Conservation (phyloP, 2,888 invertebrate genomes). For the Branchellion lobata region DNA sequence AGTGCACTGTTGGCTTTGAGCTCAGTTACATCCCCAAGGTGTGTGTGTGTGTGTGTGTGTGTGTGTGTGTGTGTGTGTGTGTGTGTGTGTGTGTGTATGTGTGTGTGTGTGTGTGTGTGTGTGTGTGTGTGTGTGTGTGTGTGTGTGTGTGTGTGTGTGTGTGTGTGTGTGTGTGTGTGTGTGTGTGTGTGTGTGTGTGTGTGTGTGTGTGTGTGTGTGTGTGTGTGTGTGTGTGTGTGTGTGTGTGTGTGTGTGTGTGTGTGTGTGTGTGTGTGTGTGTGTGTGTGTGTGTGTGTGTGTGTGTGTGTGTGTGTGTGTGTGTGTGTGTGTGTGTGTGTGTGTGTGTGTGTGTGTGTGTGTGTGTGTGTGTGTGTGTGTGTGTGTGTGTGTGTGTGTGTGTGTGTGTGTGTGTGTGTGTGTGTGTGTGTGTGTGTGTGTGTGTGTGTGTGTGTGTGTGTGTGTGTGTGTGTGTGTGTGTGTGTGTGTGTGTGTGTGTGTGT, state of each 20-base stretch:
- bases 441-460: not conserved
- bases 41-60: not conserved
- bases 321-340: not conserved
- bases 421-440: not conserved
- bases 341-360: not conserved
- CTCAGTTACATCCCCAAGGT: slow-evolving; percentile 92
- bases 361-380: not conserved
- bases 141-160: too few relatives aligned
- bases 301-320: not conserved
- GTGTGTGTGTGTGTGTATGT: not conserved
- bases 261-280: slow-evolving; percentile 12
- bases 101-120: slow-evolving; percentile 2
- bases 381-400: not conserved
- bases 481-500: not conserved
- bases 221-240: not conserved
- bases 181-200: too few relatives aligned
- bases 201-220: too few relatives aligned
- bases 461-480: not conserved
- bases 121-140: slow-evolving; percentile 1
- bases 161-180: too few relatives aligned
- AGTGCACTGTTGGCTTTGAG: slow-evolving; percentile 89
- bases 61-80: not conserved
- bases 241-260: not conserved
- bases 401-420: not conserved
- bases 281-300: not conserved